Percentiles rank a stretch among this genome's conserved stretches.
Evolutionary conservation across 2,888 invertebrate species (phyloP).

Genomic region (Chymomyza fuscimana): DNA sequence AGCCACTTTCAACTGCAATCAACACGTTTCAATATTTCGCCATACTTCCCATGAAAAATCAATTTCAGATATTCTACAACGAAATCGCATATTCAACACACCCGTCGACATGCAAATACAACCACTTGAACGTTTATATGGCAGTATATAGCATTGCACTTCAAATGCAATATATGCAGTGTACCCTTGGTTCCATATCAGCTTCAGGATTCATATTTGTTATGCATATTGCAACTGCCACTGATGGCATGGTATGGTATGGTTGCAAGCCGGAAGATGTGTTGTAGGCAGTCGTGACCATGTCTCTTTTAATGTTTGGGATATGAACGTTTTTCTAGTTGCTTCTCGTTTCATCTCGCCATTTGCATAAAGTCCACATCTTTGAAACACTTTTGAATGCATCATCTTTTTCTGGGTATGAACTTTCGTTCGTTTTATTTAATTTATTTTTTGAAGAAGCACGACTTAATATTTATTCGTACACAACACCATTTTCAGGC

Average conservation of each 20-base stretch:
- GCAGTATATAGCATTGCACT: not conserved
- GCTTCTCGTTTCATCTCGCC: not conserved
- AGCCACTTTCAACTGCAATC: not conserved
- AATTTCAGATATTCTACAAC: slow-evolving; percentile 51
- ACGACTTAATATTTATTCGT: too few relatives aligned
- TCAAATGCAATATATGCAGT: slow-evolving; percentile 1
- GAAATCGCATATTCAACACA: slow-evolving; percentile 15
- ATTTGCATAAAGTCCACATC: not conserved
- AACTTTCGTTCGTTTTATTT: too few relatives aligned
- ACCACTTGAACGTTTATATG: not conserved
- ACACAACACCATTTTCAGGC: not conserved
- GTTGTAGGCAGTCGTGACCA: slow-evolving; percentile 23
- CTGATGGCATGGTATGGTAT: not conserved
- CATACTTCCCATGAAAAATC: slow-evolving; percentile 53
- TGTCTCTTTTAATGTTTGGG: slow-evolving; percentile 56
- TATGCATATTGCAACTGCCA: slow-evolving; percentile 11
- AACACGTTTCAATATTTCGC: not conserved
- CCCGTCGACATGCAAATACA: slow-evolving; percentile 1
- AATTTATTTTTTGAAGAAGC: too few relatives aligned
- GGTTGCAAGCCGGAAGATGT: slow-evolving; percentile 1
- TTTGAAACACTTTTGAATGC: not conserved
- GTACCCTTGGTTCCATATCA: slow-evolving; percentile 39
- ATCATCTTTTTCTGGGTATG: not conserved
- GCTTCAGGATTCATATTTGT: slow-evolving; percentile 16
- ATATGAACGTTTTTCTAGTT: slow-evolving; percentile 22